Evolutionary conservation across 2,113 vertebrate species (phyloP), one percentile per base, ranked within the genome.

Genomic region (Acanthochromis polyacanthus): DNA sequence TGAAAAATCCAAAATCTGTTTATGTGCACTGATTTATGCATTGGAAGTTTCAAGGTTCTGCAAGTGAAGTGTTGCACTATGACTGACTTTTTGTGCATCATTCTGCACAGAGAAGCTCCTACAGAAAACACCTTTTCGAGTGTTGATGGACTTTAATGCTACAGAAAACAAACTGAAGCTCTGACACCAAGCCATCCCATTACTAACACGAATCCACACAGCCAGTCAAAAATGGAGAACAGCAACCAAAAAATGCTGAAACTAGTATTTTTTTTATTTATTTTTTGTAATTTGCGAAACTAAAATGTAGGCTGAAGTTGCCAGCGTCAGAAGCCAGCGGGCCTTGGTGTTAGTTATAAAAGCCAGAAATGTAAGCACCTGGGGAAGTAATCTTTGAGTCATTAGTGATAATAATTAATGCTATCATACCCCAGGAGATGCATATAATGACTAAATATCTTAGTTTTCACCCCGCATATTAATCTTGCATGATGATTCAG

Each of bases 321-420:
- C 62, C 52, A 75, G 4, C 20, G 2, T 23, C 20, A 50, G 0
- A 2, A 16, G 7, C 43, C 73, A 40, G 17, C 20, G 2, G 9
- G 32, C 32, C 32, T 36, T 36, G 32, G 7, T 36, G 32, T 36
- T 36, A 0, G 5, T 23, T 63, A 25, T 28, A 20, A 63, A 70
- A 56, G 28, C 36, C 75, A 53, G 48, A 23, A 12, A 10, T 67
- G 61, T 40, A 1, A 53, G 28, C 48, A 63, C 57, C 50, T 28
- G 58, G 57, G 57, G 50, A 77, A 45, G 40, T 6, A 48, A 76
- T 25, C 25, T 36, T 46, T 69, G 65, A 78, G 50, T 45, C 68
- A 57, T 1, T 50, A 23, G 9, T 59, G 60, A 63, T 62, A 36
- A 70, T 63, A 23, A 32, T 45, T 56, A 43, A 55, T 62, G 75